A percentile compares a stretch with the other conserved stretches of the same genome.
phyloP scores from a whole-genome alignment of 1,140 invertebrate genomes.

The Lordiphosa stackelbergi region DNA sequence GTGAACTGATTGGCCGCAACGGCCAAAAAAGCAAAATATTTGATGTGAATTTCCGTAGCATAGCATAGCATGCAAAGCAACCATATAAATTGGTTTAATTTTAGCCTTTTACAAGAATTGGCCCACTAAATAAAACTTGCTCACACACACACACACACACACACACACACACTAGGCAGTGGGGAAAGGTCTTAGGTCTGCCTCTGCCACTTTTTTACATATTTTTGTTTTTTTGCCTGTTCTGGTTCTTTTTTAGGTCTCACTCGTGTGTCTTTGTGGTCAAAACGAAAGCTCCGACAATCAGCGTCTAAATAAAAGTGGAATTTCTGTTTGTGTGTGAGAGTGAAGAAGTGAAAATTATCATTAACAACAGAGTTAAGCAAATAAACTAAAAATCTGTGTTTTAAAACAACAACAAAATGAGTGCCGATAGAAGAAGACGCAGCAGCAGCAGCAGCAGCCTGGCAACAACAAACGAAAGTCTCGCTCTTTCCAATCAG shows the following conservation, averaged over 20 bases:
- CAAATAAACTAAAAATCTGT: constrained; percentile 7
- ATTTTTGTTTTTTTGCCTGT: constrained; percentile 45
- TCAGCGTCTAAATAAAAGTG: constrained; percentile 5
- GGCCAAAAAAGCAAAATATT: constrained; percentile 24
- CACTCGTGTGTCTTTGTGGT: constrained; percentile 28
- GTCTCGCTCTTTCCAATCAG: not conserved
- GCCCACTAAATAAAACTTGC: constrained; percentile 65
- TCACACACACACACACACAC: constrained; percentile 23
- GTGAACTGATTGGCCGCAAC: constrained; percentile 20
- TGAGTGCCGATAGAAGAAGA: constrained; percentile 54
- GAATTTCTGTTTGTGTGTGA: constrained; percentile 31
- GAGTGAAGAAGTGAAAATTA: constrained; percentile 37
- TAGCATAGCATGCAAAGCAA: constrained; percentile 1
- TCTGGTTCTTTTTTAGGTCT: constrained; percentile 56
- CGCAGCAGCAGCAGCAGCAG: constrained; percentile 11
- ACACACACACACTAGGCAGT: constrained; percentile 11
- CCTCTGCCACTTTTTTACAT: constrained; percentile 22
- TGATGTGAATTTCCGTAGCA: not conserved
- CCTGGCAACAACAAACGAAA: constrained; percentile 5
- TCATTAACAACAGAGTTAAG: constrained; percentile 15
- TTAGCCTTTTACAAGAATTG: constrained; percentile 27
- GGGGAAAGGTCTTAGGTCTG: constrained; percentile 22
- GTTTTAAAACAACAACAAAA: constrained; percentile 30
- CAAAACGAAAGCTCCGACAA: constrained; percentile 54
- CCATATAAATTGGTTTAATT: constrained; percentile 10